Base-by-base conservation (phyloP, 2,797 vertebrate species). In the Lagothrix lagotricha region DNA sequence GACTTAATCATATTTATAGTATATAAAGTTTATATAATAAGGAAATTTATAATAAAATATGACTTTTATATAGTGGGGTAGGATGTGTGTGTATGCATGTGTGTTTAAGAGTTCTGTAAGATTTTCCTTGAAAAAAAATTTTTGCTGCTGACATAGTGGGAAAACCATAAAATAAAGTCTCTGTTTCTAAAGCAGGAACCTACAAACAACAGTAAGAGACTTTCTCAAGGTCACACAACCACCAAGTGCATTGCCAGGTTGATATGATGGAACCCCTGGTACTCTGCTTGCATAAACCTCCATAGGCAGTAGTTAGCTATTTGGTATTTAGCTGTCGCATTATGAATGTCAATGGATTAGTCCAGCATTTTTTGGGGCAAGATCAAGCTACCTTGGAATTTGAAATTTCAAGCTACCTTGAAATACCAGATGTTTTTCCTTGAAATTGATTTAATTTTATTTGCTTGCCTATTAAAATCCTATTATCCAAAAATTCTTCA, bases 381-480 rank as follows among this genome's bases (percentile, higher is more conserved):
- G 95, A 89, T 75, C 46, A 93, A 96, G 67, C 54, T 73, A 85
- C 28, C 15, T 89, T 54, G 52, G 52, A 54, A 54, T 54, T 54
- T 54, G 52, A 54, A 54, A 54, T 54, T 54, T 79, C 46, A 93
- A 97, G 67, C 54, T 82, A 85, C 28, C 15, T 91, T 76, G 73
- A 46, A 76, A 76, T 48, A 46, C 2, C 70, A 73, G 82, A 80
- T 36, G 57, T 88, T 82, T 92, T 79, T 76, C n/a, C 75, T 84
- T 93, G 14, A 85, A 95, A 96, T 79, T 36, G 61, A 90, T 95
- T 89, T 97, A 81, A 92, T 73, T 95, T 81, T 89, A 96, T 84
- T 92, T 97, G 64, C n/a, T 94, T 83, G 30, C 13, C 54, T 94
- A 86, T 82, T 96, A 96, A 91, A 96, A 95, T 88, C 46, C 77